Conservation (phyloP, 2,888 invertebrate genomes). For the Apodemia zela region DNA sequence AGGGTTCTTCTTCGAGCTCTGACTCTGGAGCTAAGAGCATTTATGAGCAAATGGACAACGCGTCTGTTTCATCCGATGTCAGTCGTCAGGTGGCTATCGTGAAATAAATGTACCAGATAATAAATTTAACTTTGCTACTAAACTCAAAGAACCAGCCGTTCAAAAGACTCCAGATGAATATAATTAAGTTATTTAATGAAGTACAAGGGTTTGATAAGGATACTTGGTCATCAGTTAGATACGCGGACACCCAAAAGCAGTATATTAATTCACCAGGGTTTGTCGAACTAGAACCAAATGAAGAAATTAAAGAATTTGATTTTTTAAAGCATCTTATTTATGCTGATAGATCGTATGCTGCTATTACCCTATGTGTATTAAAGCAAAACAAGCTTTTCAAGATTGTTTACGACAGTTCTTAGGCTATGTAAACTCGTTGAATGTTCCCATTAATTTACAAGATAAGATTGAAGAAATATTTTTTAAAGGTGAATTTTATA, state of each 20-base stretch:
- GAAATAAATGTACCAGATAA: neutral
- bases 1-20: neutral
- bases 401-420: neutral
- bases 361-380: neutral
- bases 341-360: neutral
- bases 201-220: neutral
- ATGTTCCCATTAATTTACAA: neutral
- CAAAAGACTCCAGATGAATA: conserved; percentile 2
- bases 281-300: neutral
- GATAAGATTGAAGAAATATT: conserved; percentile 12
- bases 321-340: neutral
- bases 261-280: neutral
- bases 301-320: neutral
- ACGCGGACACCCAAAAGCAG: neutral
- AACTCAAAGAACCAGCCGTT: neutral
- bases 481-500: neutral
- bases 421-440: neutral
- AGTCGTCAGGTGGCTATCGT: neutral
- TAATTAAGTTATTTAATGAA: neutral
- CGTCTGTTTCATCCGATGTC: neutral
- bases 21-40: neutral
- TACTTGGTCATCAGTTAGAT: neutral
- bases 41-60: neutral
- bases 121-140: neutral
- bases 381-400: conserved; percentile 11